Evolutionary conservation across 2,888 invertebrate species (phyloP), one percentile per base, ranked within the genome.

Genomic region (Aethes cnicana): DNA sequence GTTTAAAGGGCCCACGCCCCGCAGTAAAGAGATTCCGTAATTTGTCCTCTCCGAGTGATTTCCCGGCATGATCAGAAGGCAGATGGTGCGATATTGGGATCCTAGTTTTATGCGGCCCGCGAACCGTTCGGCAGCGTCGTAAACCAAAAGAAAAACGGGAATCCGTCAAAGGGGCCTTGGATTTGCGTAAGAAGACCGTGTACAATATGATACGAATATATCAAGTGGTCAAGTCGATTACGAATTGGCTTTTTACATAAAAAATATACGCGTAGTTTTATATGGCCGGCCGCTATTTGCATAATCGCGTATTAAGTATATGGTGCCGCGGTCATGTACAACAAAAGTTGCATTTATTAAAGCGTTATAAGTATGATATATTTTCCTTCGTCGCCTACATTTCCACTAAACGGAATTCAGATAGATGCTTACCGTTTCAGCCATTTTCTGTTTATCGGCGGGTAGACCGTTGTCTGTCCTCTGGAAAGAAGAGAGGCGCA

Each of bases 21-120:
- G 66, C 53, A 54, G 63, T 65, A 67, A 72, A 75, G 74, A 73
- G 77, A 74, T 66, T 71, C 66, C 64, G 83, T 84, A 83, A 87
- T 87, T 84, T 78, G 71, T 74, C 77, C 69, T 63, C 74, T 74
- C 76, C 69, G 77, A 81, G 75, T 82, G 81, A 85, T 84, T 84
- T 77, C 72, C 69, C 63, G 76, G 74, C 77, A 77, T 74, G 77
- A 81, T 75, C 77, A 72, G 67, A 65, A 72, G 72, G 71, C 86
- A 86, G 87, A 83, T 85, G 87, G 79, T 67, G 75, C 72, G 81
- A 80, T 84, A 85, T 86, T 81, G 81, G 69, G 70, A 65, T 70
- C 74, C 76, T 80, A 81, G 80, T 80, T 85, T 86, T 85, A 86
- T 81, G 79, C 63, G 63, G 67, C 62, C 66, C 68, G 69, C 66